phyloP scores from a whole-genome alignment of 2,888 invertebrate genomes.

The Ormyrus rosae region DNA sequence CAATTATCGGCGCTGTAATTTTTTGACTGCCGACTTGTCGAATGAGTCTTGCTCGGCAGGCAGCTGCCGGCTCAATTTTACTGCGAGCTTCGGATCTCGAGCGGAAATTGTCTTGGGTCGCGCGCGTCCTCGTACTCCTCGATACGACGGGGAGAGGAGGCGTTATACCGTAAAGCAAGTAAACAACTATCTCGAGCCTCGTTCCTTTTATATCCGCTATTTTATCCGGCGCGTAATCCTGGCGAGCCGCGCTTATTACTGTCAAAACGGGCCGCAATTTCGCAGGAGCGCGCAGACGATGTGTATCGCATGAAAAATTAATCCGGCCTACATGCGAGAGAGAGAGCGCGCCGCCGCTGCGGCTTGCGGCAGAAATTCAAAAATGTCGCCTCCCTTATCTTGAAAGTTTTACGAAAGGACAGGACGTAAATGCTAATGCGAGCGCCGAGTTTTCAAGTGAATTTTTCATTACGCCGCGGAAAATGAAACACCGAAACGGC shows the following conservation, averaged over 20 bases:
- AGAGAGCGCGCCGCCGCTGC: not conserved
- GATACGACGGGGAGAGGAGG: not conserved
- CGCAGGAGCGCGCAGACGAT: conserved; percentile 2
- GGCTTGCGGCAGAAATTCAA: conserved; percentile 26
- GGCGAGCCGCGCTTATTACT: not conserved
- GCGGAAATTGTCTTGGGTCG: conserved; percentile 56
- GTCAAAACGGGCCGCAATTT: not conserved
- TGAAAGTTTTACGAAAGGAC: conserved; percentile 41
- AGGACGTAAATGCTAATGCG: conserved; percentile 27
- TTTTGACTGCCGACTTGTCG: no score
- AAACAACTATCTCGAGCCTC: conserved; percentile 27
- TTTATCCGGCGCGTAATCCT: not conserved
- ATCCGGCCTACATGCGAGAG: conserved; percentile 14
- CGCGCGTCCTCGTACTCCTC: conserved; percentile 3
- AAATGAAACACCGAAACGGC: conserved; percentile 15
- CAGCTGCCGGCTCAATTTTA: conserved; percentile 34
- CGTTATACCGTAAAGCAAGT: conserved; percentile 22
- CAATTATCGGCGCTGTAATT: no score
- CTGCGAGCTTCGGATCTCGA: conserved; percentile 55
- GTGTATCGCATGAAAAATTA: conserved; percentile 29
- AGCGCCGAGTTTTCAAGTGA: conserved; percentile 8
- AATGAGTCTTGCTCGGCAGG: no score
- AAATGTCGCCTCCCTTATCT: conserved; percentile 20
- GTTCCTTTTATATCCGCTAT: not conserved
- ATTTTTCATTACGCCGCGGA: conserved; percentile 36